Base-by-base conservation (phyloP, 2,888 invertebrate species). In the Cryptophagus acutangulus region DNA sequence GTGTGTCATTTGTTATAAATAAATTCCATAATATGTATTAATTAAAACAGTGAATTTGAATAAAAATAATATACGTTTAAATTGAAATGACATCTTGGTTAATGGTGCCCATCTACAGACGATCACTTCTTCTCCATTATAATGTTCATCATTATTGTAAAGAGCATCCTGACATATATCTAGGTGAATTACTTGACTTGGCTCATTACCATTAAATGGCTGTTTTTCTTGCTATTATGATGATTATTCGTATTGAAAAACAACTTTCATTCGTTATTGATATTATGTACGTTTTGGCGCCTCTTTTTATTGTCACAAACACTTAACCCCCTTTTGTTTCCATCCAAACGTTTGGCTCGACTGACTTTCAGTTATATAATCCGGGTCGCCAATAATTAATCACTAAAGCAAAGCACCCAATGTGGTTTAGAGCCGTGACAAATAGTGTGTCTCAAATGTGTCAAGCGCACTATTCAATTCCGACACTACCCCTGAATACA, bases 401-500 rank as follows among this genome's bases (percentile, higher is more conserved):
- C 64, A 65, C 55, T 41, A 50, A 45, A 46, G 53, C 55, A 18
- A 50, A 52, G 48, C 48, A 52, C 49, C 57, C 46, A 48, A 59
- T 64, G 63, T 54, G 65, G 64, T 61, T 61, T 57, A 51, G 48
- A 53, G 45, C 62, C 57, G 55, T 65, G 65, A 65, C 65, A 64
- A 64, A 64, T 65, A 61, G 64, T 63, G 50, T 63, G 61, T 63
- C 62, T 58, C 54, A 51, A 55, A 63, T 61, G 59, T 63, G 65
- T 64, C 64, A 64, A 62, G 61, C 59, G 53, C 54, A 10, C 31
- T 54, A 59, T 63, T 63, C 59, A 57, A 31, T 37, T 41, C 47
- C 47, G 36, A 46, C 47, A n/a, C 26, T 51, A 55, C 54, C 57
- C n/a, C 51, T 53, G 61, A 57, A 61, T 62, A 58, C 38, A 55